Evolutionary conservation across 1,140 invertebrate species (phyloP).

Genomic region (Ostrea edulis): DNA sequence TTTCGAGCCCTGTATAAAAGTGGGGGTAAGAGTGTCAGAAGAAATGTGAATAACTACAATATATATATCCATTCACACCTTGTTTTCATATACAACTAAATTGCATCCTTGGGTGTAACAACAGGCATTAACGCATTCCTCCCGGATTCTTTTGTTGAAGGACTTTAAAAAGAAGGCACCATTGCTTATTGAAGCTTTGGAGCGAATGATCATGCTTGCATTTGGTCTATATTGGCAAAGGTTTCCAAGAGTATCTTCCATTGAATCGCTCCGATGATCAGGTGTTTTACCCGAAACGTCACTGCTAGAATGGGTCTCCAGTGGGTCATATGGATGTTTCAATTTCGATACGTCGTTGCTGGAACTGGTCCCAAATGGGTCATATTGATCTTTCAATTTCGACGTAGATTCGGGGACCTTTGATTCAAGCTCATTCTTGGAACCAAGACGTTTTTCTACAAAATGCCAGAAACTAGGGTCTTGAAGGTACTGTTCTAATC

Average conservation of each 20-base stretch:
- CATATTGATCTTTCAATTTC: slow-evolving; percentile 29
- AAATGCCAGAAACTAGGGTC: slow-evolving; percentile 39
- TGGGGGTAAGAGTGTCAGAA: too few species aligned
- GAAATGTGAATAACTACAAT: too few species aligned
- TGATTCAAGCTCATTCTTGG: neutral
- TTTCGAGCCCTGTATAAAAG: too few species aligned
- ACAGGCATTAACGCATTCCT: slow-evolving; percentile 63
- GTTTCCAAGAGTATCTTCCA: slow-evolving; percentile 33
- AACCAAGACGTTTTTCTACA: slow-evolving; percentile 43
- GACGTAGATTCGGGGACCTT: neutral
- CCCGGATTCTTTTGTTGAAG: slow-evolving; percentile 48
- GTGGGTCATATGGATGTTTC: slow-evolving; percentile 8
- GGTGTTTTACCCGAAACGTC: neutral
- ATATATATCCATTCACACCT: slow-evolving; percentile 56
- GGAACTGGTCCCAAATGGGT: neutral
- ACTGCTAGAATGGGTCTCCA: neutral
- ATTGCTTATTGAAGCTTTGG: slow-evolving; percentile 61
- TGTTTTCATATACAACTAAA: slow-evolving; percentile 70
- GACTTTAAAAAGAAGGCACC: slow-evolving; percentile 65
- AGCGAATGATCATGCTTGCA: slow-evolving; percentile 64
- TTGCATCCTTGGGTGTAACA: slow-evolving; percentile 67
- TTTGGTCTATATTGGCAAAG: slow-evolving; percentile 46
- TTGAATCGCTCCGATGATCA: neutral
- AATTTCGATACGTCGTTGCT: neutral
- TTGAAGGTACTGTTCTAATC: slow-evolving; percentile 38